Evolutionary conservation across 2,888 invertebrate species (phyloP).

Genomic region (Orthosia cruda): DNA sequence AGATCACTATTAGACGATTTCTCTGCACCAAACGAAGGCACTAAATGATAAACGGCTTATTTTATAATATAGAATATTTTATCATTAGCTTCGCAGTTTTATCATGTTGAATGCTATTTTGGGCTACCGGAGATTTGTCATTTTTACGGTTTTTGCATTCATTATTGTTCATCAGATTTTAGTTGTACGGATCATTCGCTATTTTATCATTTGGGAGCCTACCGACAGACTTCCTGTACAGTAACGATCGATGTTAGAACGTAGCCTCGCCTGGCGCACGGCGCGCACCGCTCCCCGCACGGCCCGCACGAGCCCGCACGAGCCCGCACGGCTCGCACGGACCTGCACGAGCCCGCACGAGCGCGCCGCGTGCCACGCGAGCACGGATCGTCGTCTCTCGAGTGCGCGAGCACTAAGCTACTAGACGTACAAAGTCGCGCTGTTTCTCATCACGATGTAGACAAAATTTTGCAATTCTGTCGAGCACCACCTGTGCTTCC

Average conservation of each 20-base stretch:
- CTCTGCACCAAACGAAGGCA: conserved; percentile 88
- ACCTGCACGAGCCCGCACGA: neutral
- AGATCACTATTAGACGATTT: conserved; percentile 82
- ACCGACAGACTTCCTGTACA: conserved; percentile 81
- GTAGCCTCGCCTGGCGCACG: conserved; percentile 79
- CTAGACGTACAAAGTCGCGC: conserved; percentile 79
- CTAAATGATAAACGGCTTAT: conserved; percentile 91
- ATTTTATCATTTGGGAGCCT: conserved; percentile 91
- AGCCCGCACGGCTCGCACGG: neutral
- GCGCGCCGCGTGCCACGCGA: conserved; percentile 72
- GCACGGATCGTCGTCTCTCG: conserved; percentile 76
- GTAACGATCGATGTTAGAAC: conserved; percentile 86
- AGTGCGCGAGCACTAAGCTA: conserved; percentile 78
- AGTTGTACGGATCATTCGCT: conserved; percentile 81
- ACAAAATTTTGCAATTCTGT: conserved; percentile 87
- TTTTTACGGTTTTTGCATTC: conserved; percentile 73
- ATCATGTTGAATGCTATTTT: conserved; percentile 84
- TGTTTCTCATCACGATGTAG: conserved; percentile 86
- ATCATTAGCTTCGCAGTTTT: conserved; percentile 84
- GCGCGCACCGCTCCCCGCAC: conserved; percentile 40
- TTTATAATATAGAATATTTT: conserved; percentile 73
- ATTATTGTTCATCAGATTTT: conserved; percentile 78
- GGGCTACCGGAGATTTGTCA: conserved; percentile 67
- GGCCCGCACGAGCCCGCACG: neutral
- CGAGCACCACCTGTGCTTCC: conserved; percentile 90